These are phyloP conservation scores for Halyomorpha halys DNA, from an alignment of 1,140 invertebrate genomes.

Conservation along the genomic window DNA sequence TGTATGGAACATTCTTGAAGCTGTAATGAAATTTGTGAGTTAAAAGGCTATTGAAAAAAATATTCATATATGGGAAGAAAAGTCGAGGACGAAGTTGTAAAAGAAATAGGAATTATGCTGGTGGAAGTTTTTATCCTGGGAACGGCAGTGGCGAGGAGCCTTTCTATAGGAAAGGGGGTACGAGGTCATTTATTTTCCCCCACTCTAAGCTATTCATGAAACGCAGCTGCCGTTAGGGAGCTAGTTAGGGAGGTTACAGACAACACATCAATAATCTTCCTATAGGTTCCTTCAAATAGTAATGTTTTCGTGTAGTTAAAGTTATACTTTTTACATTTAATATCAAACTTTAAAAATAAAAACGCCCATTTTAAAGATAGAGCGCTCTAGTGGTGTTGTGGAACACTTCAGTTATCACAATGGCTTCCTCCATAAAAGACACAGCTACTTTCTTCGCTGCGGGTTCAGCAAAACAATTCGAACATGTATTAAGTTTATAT, in stretches of 20 bases:
- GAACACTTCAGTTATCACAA: slow-evolving; percentile 36
- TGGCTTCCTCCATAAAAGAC: slow-evolving; percentile 75
- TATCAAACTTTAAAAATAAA: slow-evolving; percentile 7
- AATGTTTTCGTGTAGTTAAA: not conserved
- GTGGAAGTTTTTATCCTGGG: slow-evolving; percentile 13
- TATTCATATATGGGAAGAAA: slow-evolving; percentile 8
- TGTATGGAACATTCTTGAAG: not conserved
- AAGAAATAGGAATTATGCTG: slow-evolving; percentile 11
- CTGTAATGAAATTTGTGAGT: not conserved
- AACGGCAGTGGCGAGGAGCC: slow-evolving; percentile 2
- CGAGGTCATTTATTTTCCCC: slow-evolving; percentile 25
- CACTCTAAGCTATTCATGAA: slow-evolving; percentile 21
- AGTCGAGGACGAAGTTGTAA: slow-evolving; percentile 5
- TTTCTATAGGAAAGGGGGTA: slow-evolving; percentile 18
- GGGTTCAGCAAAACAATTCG: slow-evolving; percentile 74
- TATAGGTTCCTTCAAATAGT: slow-evolving; percentile 4
- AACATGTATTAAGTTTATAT: slow-evolving; percentile 77
- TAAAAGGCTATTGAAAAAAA: slow-evolving; percentile 6
- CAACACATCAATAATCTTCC: slow-evolving; percentile 14
- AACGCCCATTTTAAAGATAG: slow-evolving; percentile 17
- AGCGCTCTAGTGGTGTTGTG: slow-evolving; percentile 24
- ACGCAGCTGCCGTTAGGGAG: slow-evolving; percentile 13
- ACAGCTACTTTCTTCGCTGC: slow-evolving; percentile 82
- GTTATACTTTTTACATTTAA: slow-evolving; percentile 7
- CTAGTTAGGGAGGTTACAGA: slow-evolving; percentile 23